phyloP scores from a whole-genome alignment of 2,888 invertebrate genomes.

The Apantesis nais region DNA sequence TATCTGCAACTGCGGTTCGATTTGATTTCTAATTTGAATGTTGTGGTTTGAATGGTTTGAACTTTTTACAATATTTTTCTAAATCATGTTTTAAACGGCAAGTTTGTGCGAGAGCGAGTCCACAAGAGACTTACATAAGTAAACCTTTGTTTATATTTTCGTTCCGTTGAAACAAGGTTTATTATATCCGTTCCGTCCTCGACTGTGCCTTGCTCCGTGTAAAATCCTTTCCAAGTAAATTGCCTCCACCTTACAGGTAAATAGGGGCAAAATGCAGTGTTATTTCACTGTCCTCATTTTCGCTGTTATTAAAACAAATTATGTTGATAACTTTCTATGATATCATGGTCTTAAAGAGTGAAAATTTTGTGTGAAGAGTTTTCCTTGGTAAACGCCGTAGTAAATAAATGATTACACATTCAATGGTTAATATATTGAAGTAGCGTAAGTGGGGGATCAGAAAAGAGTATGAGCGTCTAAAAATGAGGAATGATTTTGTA shows the following conservation, averaged over 20 bases:
- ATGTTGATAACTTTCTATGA: conserved; percentile 41
- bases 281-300: conserved; percentile 55
- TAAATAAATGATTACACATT: conserved; percentile 24
- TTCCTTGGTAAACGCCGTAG: conserved; percentile 14
- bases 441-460: conserved; percentile 42
- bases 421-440: conserved; percentile 45
- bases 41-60: neutral
- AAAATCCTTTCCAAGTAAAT: conserved; percentile 72
- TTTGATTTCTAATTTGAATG: neutral
- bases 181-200: conserved; percentile 71
- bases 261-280: conserved; percentile 62
- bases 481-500: conserved; percentile 66
- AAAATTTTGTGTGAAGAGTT: conserved; percentile 30
- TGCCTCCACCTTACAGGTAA: conserved; percentile 60
- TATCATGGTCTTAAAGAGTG: conserved; percentile 37
- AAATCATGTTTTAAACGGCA: conserved; percentile 16
- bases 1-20: neutral
- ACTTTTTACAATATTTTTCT: neutral
- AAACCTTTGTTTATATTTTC: conserved; percentile 64
- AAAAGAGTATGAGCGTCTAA: conserved; percentile 56
- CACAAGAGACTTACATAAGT: conserved; percentile 44
- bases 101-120: conserved; percentile 24
- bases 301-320: conserved; percentile 49
- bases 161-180: conserved; percentile 68
- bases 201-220: conserved; percentile 58